phyloP scores from a whole-genome alignment of 2,113 vertebrate genomes.

The Clinocottus analis region DNA sequence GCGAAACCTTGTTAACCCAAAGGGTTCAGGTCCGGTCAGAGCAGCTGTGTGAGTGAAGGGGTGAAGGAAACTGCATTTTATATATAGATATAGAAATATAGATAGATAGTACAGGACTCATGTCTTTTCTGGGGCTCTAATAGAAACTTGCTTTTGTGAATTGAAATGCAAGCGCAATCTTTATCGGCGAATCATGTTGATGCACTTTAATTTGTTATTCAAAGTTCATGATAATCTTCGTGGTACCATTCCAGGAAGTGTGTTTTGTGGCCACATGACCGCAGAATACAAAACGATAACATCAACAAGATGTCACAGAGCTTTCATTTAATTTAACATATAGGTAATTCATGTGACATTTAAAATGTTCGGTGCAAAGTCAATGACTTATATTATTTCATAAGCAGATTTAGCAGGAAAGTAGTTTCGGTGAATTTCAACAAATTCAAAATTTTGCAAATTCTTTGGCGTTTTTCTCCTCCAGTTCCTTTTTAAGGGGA shows the following conservation, averaged over 20 bases:
- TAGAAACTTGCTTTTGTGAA: not conserved
- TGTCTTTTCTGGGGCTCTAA: not conserved
- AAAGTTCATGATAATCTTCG: not conserved
- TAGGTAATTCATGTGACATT: not conserved
- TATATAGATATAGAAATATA: too few species aligned
- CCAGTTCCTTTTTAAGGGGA: not conserved
- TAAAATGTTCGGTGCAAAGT: not conserved
- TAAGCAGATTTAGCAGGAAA: not conserved
- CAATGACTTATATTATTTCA: not conserved
- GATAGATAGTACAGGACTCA: not conserved
- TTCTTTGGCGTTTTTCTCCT: not conserved
- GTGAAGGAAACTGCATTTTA: not conserved
- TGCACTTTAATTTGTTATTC: not conserved
- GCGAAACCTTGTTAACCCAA: conserved; percentile 10
- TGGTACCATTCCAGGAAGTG: not conserved
- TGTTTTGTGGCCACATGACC: not conserved
- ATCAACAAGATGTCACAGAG: not conserved
- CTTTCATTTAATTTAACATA: not conserved
- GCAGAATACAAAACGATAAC: too few species aligned
- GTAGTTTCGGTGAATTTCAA: not conserved
- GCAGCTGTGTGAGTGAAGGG: not conserved
- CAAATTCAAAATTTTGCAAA: not conserved
- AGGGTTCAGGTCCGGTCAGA: not conserved
- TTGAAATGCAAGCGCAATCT: not conserved
- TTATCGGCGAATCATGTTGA: not conserved